These are phyloP conservation scores for Trachurus trachurus DNA, from an alignment of 2,797 vertebrate genomes.

Conservation along the genomic window DNA sequence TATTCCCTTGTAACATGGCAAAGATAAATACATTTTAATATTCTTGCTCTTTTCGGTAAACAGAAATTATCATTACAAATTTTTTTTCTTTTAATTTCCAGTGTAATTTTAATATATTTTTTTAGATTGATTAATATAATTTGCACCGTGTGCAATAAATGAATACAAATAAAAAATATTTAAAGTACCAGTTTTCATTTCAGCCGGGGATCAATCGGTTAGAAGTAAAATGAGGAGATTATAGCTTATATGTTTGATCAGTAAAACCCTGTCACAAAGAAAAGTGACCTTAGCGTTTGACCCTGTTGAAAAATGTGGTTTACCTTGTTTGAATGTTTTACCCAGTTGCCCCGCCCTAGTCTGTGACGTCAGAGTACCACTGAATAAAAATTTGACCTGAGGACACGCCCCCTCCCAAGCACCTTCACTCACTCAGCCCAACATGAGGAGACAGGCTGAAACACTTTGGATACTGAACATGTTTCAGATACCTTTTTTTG, in stretches of 20 bases:
- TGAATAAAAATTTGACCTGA: constrained; percentile 15
- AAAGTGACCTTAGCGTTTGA: constrained; percentile 31
- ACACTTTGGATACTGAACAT: constrained; percentile 6
- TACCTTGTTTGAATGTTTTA: constrained; percentile 12
- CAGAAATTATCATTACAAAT: constrained; percentile 58
- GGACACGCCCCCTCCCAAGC: constrained; percentile 1
- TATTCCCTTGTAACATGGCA: constrained; percentile 64
- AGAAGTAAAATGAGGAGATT: constrained; percentile 5
- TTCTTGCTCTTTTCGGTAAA: constrained; percentile 62
- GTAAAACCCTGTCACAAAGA: constrained; percentile 22
- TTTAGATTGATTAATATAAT: constrained; percentile 28
- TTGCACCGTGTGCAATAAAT: constrained; percentile 35
- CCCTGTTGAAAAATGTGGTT: constrained; percentile 26
- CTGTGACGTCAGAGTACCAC: constrained; percentile 9
- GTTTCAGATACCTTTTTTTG: constrained; percentile 9
- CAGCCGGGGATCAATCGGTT: constrained; percentile 7
- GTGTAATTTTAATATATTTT: constrained; percentile 7
- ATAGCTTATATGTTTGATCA: constrained; percentile 20
- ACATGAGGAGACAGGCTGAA: constrained; percentile 17
- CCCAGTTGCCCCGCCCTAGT: background rate
- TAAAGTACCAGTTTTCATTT: constrained; percentile 25
- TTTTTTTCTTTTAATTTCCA: constrained; percentile 33
- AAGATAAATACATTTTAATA: constrained; percentile 67
- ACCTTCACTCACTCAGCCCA: background rate
- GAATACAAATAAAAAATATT: constrained; percentile 14